Base-by-base conservation (phyloP, 2,113 vertebrate species). In the Corythornis madagascariensis region DNA sequence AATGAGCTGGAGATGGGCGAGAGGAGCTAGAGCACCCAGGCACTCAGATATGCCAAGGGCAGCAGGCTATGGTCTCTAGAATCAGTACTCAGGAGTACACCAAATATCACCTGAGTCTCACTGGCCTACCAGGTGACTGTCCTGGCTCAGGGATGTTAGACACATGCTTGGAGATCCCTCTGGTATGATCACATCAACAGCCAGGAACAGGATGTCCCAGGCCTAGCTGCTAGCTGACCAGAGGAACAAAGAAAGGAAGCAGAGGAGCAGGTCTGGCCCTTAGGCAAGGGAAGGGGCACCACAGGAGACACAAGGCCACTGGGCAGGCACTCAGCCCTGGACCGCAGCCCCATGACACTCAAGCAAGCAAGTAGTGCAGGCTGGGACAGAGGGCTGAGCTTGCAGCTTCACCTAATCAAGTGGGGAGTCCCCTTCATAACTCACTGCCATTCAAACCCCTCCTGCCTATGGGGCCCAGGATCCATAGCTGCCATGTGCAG, bases 311-410 rank as follows among this genome's bases (percentile, higher is more conserved):
- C 18, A 43, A 55, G 24, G 26, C 4, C 43, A 64, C 4, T 0
- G 0, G 26, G 31, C 8, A 72, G 74, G 22, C 38, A 26, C 14
- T 71, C 35, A 17, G 1, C 24, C 20, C 9, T 42, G 47, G 35
- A 3, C 29, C 5, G 3, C 40, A 65, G 52, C 38, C 26, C 79
- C 11, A 17, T 40, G 71, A 42, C 28, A 45, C 25, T 19, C 52
- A 70, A 52, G 5, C 3, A 42, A 25, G 35, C 2, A 24, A 42
- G 18, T 1, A 2, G 9, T 1, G 1, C 0, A 0, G 31, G 16
- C 14, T 35, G 40, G 12, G 35, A 24, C 15, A 0, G 0, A 70
- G 19, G 10, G 11, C 48, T 59, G 45, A 42, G 17, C 25, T 24
- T 31, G 43, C 19, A 86, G 71, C 24, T 72, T 9, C 26, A 8